Evolutionary conservation across 2,888 invertebrate species (phyloP), one percentile per base, ranked within the genome.

Genomic region (Sylvicola cinctus): DNA sequence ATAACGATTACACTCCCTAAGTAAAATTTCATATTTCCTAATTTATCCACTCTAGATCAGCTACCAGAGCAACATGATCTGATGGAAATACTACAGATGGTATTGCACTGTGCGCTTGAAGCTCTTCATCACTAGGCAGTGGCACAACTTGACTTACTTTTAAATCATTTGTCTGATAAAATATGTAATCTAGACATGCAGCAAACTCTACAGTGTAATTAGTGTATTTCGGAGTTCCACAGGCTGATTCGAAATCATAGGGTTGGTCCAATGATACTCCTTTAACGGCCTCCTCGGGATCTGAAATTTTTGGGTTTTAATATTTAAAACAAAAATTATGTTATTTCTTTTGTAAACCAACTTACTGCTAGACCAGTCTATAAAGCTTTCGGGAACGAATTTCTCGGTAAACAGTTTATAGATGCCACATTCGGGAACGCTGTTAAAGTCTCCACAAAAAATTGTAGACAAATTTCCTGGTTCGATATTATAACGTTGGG

Each of bases 381-480:
- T 55, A 41, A 71, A 68, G 44, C 71, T 60, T 35, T 61, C 62
- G 25, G 69, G 64, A 4, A 87, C 68, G 39, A 52, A 47, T 36
- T 77, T 75, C 28, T 70, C 65, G 0, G 77, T 80, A 55, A 81
- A 72, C 34, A 87, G 61, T 47, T 76, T 67, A 54, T 74, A 83
- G 45, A 88, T 71, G 1, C 83, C 85, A 51, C 75, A 77, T 34
- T 74, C 70, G 1, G 90, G 88, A 2, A 70, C 69, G 52, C 84
- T 85, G 51, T 95, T 95, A 47, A 93, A 90, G 54, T 95, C 95
- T 1, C 95, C 95, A 56, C 85, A 84, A 43, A 88, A 68, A 36
- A 93, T 54, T 2, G 87, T 47, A 2, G 75, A 70, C 17, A 81
- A 60, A 25, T 61, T 54, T n/a, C 52, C 46, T 1, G 53, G 46